Percentiles rank a stretch among this genome's conserved stretches.
Evolutionary conservation across 2,888 invertebrate species (phyloP).

Genomic region (Eubasilissa splendida): DNA sequence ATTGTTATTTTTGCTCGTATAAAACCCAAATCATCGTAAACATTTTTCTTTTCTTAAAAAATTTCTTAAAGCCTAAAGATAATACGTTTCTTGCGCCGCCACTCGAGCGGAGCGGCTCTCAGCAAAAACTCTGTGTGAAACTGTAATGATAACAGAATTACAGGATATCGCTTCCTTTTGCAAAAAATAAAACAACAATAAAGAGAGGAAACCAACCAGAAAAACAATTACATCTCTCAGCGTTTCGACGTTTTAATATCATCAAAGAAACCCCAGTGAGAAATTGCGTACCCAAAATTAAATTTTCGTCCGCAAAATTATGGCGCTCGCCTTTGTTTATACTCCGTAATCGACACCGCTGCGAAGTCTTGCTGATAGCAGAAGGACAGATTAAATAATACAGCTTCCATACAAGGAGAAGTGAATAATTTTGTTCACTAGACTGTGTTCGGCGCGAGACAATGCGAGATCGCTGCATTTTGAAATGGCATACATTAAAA

Average conservation of each 20-base stretch:
- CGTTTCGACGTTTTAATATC: constrained; percentile 41
- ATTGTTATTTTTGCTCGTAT: too few species aligned
- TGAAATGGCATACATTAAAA: too few species aligned
- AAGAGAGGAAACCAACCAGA: neutral
- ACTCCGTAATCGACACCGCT: constrained; percentile 32
- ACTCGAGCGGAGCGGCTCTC: too few species aligned
- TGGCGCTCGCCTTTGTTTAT: constrained; percentile 9
- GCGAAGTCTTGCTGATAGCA: neutral
- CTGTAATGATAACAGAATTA: constrained; percentile 12
- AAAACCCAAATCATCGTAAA: too few species aligned
- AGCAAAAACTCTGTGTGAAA: neutral
- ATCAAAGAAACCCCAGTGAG: constrained; percentile 39
- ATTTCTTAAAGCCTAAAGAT: too few species aligned
- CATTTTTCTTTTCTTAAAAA: too few species aligned
- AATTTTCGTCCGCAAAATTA: constrained; percentile 39
- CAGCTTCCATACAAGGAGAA: too few species aligned
- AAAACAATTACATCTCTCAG: neutral
- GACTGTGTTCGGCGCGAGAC: too few species aligned
- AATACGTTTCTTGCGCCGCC: too few species aligned
- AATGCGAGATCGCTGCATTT: too few species aligned
- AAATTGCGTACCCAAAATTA: constrained; percentile 41
- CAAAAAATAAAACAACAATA: neutral
- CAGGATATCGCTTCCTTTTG: neutral
- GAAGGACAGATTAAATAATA: too few species aligned
- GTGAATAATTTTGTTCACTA: too few species aligned